Conservation (phyloP, 2,888 invertebrate species). For the Miltochrista miniata region DNA sequence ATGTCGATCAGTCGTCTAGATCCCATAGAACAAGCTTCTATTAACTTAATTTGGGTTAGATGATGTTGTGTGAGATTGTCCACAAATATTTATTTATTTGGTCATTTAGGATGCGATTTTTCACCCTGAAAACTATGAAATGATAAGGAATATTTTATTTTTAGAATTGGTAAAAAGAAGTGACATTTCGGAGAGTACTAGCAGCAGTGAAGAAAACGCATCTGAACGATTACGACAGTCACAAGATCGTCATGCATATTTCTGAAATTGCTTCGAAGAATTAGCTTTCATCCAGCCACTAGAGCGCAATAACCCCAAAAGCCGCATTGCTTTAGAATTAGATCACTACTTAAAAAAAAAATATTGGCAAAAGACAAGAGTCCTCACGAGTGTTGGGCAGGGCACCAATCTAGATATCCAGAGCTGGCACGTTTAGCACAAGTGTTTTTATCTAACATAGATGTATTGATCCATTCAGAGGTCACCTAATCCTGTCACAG, state of each 20-base stretch:
- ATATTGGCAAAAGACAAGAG: no score
- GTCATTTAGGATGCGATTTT: no score
- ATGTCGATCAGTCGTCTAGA: no score
- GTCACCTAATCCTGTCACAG: no score
- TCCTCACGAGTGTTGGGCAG: not conserved
- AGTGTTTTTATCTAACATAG: no score
- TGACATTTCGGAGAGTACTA: slow-evolving; percentile 6
- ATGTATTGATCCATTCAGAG: no score
- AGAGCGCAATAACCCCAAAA: not conserved
- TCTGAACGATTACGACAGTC: not conserved
- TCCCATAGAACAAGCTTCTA: no score
- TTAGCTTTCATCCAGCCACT: not conserved
- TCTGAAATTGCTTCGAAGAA: slow-evolving; percentile 2
- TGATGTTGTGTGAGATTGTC: no score
- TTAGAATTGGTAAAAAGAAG: slow-evolving; percentile 6
- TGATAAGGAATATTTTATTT: not conserved
- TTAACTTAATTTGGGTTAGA: no score
- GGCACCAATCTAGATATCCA: not conserved
- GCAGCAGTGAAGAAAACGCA: slow-evolving; percentile 3
- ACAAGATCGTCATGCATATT: not conserved
- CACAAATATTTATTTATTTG: no score
- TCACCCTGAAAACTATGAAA: no score
- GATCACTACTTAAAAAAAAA: not conserved
- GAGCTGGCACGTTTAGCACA: not conserved
- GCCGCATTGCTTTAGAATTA: slow-evolving; percentile 1